phyloP scores from a whole-genome alignment of 2,113 vertebrate genomes.

The Xerus inauris region DNA sequence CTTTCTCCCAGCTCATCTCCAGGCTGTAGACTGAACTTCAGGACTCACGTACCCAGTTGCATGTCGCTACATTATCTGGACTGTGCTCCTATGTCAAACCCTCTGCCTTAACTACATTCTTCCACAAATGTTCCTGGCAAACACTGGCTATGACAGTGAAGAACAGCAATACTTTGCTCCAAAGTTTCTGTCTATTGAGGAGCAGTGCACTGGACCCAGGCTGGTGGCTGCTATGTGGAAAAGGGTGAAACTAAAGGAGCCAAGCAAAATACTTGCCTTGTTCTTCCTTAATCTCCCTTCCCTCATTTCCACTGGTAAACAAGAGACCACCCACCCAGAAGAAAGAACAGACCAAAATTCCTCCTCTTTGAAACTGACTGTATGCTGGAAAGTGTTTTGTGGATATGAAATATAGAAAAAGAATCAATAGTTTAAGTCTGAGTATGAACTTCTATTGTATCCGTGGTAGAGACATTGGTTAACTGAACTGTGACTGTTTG shows the following conservation, averaged over 20 bases:
- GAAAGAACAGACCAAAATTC: not conserved
- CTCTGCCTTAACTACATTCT: not conserved
- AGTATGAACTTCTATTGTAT: not conserved
- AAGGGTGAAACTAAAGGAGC: not conserved
- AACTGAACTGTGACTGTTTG: not conserved
- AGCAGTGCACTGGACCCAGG: not conserved
- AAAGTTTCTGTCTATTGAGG: not conserved
- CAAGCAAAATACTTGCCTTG: not conserved
- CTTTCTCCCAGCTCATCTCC: not conserved
- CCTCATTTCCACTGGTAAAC: not conserved
- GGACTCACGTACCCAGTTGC: not conserved
- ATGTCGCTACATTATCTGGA: not conserved
- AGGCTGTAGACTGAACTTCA: not conserved
- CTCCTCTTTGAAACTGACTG: not conserved
- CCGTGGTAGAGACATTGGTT: not conserved
- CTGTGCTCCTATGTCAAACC: not conserved
- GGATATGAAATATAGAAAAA: not conserved
- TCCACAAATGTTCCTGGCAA: not conserved
- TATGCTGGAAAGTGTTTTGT: not conserved
- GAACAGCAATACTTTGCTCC: not conserved
- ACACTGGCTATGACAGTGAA: not conserved
- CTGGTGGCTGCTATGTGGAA: not conserved
- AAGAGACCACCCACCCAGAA: not conserved
- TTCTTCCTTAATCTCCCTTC: not conserved
- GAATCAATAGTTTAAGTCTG: not conserved